phyloP scores from a whole-genome alignment of 2,113 vertebrate genomes.

The Myiozetetes cayanensis region DNA sequence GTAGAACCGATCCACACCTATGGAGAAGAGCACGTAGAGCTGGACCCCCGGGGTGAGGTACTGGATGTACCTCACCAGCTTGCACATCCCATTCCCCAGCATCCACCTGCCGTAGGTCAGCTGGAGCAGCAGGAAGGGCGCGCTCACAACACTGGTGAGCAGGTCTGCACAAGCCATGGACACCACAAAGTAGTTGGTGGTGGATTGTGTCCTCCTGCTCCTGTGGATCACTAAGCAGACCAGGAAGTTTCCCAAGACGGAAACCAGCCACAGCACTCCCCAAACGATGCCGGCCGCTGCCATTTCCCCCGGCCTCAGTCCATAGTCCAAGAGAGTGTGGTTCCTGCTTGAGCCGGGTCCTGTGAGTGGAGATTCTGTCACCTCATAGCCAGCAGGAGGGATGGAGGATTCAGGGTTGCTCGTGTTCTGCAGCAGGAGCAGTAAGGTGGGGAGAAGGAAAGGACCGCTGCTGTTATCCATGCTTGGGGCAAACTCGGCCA shows the following conservation, averaged over 20 bases:
- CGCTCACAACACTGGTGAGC: slow-evolving; percentile 78
- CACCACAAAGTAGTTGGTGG: slow-evolving; percentile 94
- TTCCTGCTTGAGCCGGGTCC: slow-evolving; percentile 61
- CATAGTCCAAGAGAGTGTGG: slow-evolving; percentile 38
- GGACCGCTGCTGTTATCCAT: slow-evolving; percentile 64
- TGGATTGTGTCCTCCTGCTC: slow-evolving; percentile 90
- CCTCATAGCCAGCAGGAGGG: slow-evolving; percentile 4
- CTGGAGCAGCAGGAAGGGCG: slow-evolving; percentile 84
- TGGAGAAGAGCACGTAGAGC: slow-evolving; percentile 87
- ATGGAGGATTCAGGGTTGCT: slow-evolving; percentile 61
- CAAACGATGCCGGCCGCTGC: slow-evolving; percentile 77
- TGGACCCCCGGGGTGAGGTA: slow-evolving; percentile 88
- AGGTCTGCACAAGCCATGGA: slow-evolving; percentile 91
- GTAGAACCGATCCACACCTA: slow-evolving; percentile 91
- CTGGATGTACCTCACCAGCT: slow-evolving; percentile 82
- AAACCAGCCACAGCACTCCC: slow-evolving; percentile 83
- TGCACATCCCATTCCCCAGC: slow-evolving; percentile 77
- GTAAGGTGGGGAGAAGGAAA: slow-evolving; percentile 47
- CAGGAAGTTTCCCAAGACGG: slow-evolving; percentile 86
- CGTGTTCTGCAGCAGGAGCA: slow-evolving; percentile 74
- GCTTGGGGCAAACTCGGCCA: slow-evolving; percentile 69
- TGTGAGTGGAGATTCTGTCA: neutral
- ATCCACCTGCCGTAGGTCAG: slow-evolving; percentile 80
- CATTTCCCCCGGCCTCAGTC: slow-evolving; percentile 72
- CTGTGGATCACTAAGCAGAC: slow-evolving; percentile 92